phyloP scores from a whole-genome alignment of 1,140 invertebrate species.

The Cherax destructor region DNA sequence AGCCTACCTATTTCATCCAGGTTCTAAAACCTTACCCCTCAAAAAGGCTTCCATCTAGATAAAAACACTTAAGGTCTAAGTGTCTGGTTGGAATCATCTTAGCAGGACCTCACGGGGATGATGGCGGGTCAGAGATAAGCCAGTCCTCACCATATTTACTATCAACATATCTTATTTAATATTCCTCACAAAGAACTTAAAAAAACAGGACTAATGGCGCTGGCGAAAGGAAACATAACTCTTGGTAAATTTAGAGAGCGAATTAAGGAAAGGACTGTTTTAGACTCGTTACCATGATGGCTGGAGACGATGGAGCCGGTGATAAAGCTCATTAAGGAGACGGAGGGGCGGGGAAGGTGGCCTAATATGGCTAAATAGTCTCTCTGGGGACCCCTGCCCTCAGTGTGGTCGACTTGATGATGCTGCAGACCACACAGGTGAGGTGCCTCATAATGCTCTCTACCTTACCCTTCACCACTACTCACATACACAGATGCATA shows the following conservation, averaged over 20 bases:
- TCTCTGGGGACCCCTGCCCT: not conserved
- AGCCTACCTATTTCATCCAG: no score
- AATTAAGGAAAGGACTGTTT: no score
- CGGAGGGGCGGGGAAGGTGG: not conserved
- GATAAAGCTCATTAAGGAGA: conserved; percentile 23
- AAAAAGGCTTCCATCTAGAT: not conserved
- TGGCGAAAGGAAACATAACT: no score
- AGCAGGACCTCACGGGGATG: not conserved
- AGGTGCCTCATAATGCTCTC: not conserved
- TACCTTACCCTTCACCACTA: not conserved
- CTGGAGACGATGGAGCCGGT: not conserved
- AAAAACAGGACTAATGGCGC: no score
- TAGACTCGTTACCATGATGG: not conserved
- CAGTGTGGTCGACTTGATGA: no score
- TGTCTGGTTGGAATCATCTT: not conserved
- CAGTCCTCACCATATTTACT: not conserved
- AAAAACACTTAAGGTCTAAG: not conserved
- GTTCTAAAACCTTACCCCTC: no score
- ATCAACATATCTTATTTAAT: no score
- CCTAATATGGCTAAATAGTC: conserved; percentile 22
- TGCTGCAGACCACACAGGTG: conserved; percentile 23
- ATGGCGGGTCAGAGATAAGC: not conserved
- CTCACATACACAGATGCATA: not conserved
- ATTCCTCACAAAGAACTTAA: no score
- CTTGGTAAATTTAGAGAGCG: no score